phyloP scores from a whole-genome alignment of 2,888 invertebrate species.

The Gandaritis pyraliata region DNA sequence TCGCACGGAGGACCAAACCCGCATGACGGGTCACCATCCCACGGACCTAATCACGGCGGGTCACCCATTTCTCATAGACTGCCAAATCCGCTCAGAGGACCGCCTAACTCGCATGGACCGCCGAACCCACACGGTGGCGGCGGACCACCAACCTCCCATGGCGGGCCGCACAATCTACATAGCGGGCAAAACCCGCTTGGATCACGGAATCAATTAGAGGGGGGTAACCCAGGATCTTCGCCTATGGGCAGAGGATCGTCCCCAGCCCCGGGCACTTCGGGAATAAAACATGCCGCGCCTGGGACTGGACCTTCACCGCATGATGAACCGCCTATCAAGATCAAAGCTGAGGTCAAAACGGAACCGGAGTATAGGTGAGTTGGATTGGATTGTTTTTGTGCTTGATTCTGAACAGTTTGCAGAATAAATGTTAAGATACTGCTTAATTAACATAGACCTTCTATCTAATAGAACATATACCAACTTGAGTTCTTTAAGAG shows the following conservation, averaged over 20 bases:
- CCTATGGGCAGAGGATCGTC: constrained; percentile 18
- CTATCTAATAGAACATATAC: too few species aligned
- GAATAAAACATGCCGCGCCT: constrained; percentile 27
- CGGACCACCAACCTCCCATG: neutral
- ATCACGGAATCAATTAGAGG: constrained; percentile 3
- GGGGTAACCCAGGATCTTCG: constrained; percentile 4
- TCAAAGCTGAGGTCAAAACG: constrained; percentile 78
- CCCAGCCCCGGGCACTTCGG: constrained; percentile 34
- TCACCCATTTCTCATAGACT: constrained; percentile 26
- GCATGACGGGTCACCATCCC: neutral
- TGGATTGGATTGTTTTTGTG: neutral
- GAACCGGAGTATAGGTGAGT: constrained; percentile 70
- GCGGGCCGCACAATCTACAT: neutral
- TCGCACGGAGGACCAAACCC: constrained; percentile 9
- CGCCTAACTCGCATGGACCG: constrained; percentile 7
- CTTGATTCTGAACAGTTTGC: too few species aligned
- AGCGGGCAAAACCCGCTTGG: neutral
- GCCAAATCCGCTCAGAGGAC: constrained; percentile 3
- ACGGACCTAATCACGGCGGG: constrained; percentile 10
- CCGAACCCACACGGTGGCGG: neutral
- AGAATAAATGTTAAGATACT: too few species aligned
- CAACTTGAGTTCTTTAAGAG: too few species aligned
- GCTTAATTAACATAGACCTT: too few species aligned
- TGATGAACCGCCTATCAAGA: constrained; percentile 60
- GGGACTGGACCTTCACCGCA: constrained; percentile 29